Base-by-base conservation (phyloP, 2,113 vertebrate genomes). In the Muscicapa adusta region DNA sequence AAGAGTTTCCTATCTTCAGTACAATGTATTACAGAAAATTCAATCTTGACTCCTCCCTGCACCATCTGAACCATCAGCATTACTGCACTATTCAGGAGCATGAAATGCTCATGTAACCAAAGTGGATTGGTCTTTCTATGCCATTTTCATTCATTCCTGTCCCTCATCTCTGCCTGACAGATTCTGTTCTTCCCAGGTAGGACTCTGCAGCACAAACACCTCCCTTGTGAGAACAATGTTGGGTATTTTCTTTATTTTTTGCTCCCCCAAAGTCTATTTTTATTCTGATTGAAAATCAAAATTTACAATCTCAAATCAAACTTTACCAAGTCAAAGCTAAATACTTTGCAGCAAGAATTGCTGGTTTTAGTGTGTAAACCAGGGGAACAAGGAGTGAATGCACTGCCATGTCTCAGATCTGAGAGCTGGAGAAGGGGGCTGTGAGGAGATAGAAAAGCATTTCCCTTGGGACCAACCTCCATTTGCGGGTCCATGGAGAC, bases 231-330 rank as follows among this genome's bases (percentile, higher is more conserved):
- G 48, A 89, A 7, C 2, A 48, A 2, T 17, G 3, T 26, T 70
- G 14, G 5, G 7, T 33, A n/a, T 54, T 40, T 33, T 17, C 47
- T 3, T 45, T 31, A 10, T 26, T 51, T 34, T 34, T 25, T 8
- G 2, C 6, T 34, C 1, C 5, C 7, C 2, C 3, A 5, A 43
- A 56, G 8, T 8, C 5, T 48, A 6, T 38, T 43, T 82, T 61
- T 50, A 60, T 75, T 89, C 18, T 61, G 14, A 9, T 70, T 2
- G 0, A 11, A 65, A 82, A 23, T 6, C 28, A 57, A 83, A 82
- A 85, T 53, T 10, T 38, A 54, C 5, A 18, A 48, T 33, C 28
- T 42, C 43, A 74, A 71, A 51, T 34, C 3, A 76, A 38, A 36
- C 18, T 67, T 85, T n/a, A 79, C 62, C 19, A 73, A 60, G 23